Evolutionary conservation across 2,888 invertebrate species (phyloP).

Genomic region (Philereme vetulata): DNA sequence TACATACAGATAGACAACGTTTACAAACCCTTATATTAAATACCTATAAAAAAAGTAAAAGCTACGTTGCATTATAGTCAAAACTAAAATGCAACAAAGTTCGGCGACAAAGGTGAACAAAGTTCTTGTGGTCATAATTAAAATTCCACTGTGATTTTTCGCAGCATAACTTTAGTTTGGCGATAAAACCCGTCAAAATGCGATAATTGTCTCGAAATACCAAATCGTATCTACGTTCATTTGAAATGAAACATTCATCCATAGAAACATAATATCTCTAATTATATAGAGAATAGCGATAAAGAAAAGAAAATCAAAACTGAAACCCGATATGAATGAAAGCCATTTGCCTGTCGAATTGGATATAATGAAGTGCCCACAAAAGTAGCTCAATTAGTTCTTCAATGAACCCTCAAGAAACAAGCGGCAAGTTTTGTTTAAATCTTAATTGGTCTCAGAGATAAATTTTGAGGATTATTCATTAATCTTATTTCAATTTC

Average conservation of each 20-base stretch:
- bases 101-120: too few species aligned
- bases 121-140: too few species aligned
- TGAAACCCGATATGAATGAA: conserved; percentile 8
- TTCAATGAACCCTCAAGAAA: neutral
- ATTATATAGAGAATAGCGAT: neutral
- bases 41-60: too few species aligned
- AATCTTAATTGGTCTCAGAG: neutral
- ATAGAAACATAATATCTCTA: neutral
- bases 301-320: neutral
- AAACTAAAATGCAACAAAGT: too few species aligned
- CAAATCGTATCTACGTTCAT: neutral
- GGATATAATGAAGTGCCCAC: conserved; percentile 6
- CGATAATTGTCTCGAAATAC: too few species aligned
- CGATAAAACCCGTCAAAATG: too few species aligned
- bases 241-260: neutral
- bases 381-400: conserved; percentile 7
- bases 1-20: too few species aligned
- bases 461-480: neutral
- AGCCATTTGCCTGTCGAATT: neutral
- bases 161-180: too few species aligned
- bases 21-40: too few species aligned
- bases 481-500: too few species aligned
- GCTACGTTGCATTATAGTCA: too few species aligned
- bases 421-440: neutral
- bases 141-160: too few species aligned